A percentile compares a stretch with the other conserved stretches of the same genome.
Conservation (phyloP, 2,797 vertebrate genomes). For the Sebastes iracundus region DNA sequence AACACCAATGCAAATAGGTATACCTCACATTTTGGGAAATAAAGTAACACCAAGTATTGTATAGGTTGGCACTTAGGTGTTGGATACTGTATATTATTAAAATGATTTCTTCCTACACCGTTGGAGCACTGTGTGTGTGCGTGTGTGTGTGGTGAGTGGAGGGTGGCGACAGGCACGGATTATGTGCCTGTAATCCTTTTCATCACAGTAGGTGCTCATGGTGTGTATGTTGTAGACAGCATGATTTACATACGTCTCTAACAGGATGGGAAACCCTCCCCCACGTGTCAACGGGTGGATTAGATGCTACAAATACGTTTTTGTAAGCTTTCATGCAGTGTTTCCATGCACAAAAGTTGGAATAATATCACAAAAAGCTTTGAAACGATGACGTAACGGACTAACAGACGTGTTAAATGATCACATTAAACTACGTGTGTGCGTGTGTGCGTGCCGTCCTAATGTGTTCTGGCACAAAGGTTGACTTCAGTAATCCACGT, state of each 20-base stretch:
- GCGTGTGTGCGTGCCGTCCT: constrained; percentile 4
- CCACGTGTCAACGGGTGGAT: not conserved
- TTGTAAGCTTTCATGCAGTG: not conserved
- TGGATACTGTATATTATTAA: not conserved
- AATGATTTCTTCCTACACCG: not conserved
- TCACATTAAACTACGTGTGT: not conserved
- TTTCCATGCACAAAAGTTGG: not conserved
- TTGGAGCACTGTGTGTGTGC: not conserved
- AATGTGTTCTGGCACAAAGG: constrained; percentile 14
- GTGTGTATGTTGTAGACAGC: constrained; percentile 26
- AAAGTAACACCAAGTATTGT: not conserved
- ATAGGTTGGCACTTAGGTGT: not conserved
- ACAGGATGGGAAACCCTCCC: not conserved
- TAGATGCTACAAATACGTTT: not conserved
- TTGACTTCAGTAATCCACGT: constrained; percentile 45
- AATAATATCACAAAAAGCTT: not conserved
- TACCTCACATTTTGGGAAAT: not conserved
- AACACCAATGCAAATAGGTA: not conserved
- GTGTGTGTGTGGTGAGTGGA: constrained; percentile 34
- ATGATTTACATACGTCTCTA: constrained; percentile 42
- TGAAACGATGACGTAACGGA: not conserved
- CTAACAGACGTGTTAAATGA: not conserved
- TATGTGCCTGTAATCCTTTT: constrained; percentile 63
- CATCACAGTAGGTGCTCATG: constrained; percentile 42
- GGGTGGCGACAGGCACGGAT: constrained; percentile 67